Evolutionary conservation across 1,140 invertebrate species (phyloP), one percentile per base, ranked within the genome.

Genomic region (Nylanderia fulva): DNA sequence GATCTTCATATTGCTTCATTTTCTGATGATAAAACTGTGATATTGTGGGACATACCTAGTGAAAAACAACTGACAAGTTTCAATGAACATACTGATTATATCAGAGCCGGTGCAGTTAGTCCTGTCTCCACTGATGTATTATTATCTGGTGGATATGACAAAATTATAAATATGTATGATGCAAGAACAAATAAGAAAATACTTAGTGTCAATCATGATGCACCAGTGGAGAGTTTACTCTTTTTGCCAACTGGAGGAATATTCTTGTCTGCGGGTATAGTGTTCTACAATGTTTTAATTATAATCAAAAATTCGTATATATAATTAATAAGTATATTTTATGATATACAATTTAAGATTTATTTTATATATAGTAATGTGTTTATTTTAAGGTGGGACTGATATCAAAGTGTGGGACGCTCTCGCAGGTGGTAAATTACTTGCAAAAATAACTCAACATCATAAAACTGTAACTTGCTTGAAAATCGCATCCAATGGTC

Each of bases 371-470:
- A 36, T 39, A 64, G 33, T 45, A 36, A 42, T 52, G 36, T 61
- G 33, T 58, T 36, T 21, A 56, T 68, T 54, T 88, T 77, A 86
- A 96, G 97, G 99, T 91, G 98, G 98, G 13, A 98, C 97, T 48
- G 97, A 98, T 94, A 97, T 99, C 0, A 97, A 97, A 95, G 97
- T 99, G 13, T 99, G 98, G 98, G 99, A 99, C 95, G 96, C 97
- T 61, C 95, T 99, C 54, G 96, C 97, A 84, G 98, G 98, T 72
- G 98, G 98, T 8, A 97, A 97, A 93, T 94, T 99, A 76, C 92
- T 99, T 11, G 96, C 97, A 13, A 96, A 96, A 93, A 96, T 98
- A 90, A 96, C 96, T 58, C 96, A 98, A 92, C 97, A 99, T 94
- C 98, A 99, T 92, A 99, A 99, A 96, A 99, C 98, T 1, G 96